Evolutionary conservation across 1,140 invertebrate species (phyloP), one percentile per base, ranked within the genome.

Genomic region (Drosophila kanapiae): DNA sequence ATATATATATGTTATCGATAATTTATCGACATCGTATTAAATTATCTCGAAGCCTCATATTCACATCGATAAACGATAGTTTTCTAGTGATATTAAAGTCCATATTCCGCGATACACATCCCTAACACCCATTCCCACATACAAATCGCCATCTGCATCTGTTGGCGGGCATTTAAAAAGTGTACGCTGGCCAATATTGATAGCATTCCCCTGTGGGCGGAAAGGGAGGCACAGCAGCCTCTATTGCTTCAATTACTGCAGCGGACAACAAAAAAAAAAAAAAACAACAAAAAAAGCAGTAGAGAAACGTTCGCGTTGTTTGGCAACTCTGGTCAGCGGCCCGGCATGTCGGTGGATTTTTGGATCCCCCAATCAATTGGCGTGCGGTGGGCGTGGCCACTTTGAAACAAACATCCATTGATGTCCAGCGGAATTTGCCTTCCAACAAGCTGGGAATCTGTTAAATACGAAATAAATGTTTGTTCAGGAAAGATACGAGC

Each of bases 161-260:
- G 47, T 78, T 54, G 63, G 60, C 63, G 43, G 60, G 51, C 68
- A 75, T 88, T 87, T 69, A 83, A 86, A 86, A 88, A 87, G 80
- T 80, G 80, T 78, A 70, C 85, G 78, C 65, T 38, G 72, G 67
- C 84, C 84, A 88, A 87, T 88, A 87, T 88, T 88, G 84, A 87
- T 87, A 88, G 84, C 77, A 68, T 80, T 88, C 70, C 82, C 82
- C 75, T 48, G 82, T 70, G 78, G 57, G 75, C 27, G 69, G 59
- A 29, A 37, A 37, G 37, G n/a, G 40, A 33, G 37, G 40, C 16
- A 14, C 14, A 14, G 33, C 29, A 11, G 56, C 68, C 68, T 82
- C 82, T 82, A 85, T 86, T 86, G 83, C 80, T 80, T 68, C 84
- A 87, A 87, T 87, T 84, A 88, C 80, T 64, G 58, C 27, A 63